These are phyloP conservation scores for Holothuria scabra DNA, from an alignment of 53 echinoderm and acorn worm genomes.

Conservation along the genomic window DNA sequence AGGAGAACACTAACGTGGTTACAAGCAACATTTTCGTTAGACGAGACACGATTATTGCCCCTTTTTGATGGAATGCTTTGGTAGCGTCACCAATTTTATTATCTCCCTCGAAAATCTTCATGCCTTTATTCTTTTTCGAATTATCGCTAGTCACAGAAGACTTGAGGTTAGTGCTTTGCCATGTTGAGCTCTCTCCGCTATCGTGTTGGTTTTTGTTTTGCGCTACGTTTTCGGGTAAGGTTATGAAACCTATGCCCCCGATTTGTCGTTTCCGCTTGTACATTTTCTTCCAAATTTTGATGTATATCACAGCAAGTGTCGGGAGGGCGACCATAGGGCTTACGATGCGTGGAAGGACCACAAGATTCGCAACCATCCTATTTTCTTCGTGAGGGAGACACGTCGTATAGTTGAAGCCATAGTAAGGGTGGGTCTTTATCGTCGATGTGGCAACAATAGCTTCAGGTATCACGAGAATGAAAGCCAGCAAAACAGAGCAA, in stretches of 20 bases:
- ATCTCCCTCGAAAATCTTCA: no score
- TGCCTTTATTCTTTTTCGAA: no score
- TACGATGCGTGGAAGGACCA: neutral
- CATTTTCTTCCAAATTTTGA: conserved; percentile 4
- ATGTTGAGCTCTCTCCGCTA: no score
- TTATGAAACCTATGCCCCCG: neutral
- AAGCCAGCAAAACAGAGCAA: neutral
- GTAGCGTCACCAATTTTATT: no score
- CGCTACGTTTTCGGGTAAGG: neutral
- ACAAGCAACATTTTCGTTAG: conserved; percentile 8
- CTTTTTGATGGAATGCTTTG: neutral
- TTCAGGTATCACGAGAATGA: neutral
- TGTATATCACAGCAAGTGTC: neutral
- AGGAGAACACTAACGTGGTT: conserved; percentile 8
- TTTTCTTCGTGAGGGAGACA: conserved; percentile 5
- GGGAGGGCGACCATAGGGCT: conserved; percentile 15
- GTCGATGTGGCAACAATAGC: neutral
- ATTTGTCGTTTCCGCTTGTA: neutral
- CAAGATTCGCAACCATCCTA: neutral
- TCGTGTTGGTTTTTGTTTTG: no score
- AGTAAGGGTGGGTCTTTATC: neutral
- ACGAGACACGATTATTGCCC: neutral
- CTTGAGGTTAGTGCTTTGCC: no score
- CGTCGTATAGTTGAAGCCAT: neutral
- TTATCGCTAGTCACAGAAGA: no score